Evolutionary conservation across 2,888 invertebrate genomes (phyloP), one percentile per base, ranked within the genome.

Genomic region (Mesochorus sp.): DNA sequence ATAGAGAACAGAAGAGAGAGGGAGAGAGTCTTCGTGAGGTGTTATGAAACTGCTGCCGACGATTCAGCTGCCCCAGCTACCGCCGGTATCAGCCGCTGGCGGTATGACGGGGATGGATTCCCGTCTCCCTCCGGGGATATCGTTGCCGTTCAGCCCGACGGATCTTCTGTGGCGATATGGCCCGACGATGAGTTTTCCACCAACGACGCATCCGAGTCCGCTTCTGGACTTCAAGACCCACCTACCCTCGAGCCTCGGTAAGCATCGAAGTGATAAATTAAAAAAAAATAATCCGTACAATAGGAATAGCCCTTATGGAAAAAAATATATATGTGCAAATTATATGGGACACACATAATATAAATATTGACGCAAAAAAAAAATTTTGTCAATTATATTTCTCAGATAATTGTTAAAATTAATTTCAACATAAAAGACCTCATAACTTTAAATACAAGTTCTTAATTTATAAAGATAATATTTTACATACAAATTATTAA

Each of bases 131-230:
- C 92, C 95, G 84, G 95, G 96, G 91, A 92, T 94, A 86, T 94
- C 95, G 79, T 93, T 97, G 85, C 95, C 96, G 82, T 96, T 97
- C 91, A 96, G 95, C 92, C 94, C 95, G 24, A 94, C 95, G 85
- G 97, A 97, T 90, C 92, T 97, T 72, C 91, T 97, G 68, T 97
- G 97, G 97, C 94, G 97, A 88, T 97, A 97, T 91, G 89, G 89
- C 2, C 96, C 96, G 59, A 93, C 95, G 79, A 95, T 95, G 76
- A 95, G 95, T 89, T 95, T 95, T 76, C 94, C 93, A 53, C 94
- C 93, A 76, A 93, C 92, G 17, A 94, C 93, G 21, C 92, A 92
- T 82, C 92, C 93, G 17, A 95, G 94, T 80, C 96, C 96, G 6
- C 92, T 96, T 79, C 93, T 95, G 76, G 97, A 97, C 88, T 94